Conservation (phyloP, 2,113 vertebrate genomes). For the Peromyscus leucopus region DNA sequence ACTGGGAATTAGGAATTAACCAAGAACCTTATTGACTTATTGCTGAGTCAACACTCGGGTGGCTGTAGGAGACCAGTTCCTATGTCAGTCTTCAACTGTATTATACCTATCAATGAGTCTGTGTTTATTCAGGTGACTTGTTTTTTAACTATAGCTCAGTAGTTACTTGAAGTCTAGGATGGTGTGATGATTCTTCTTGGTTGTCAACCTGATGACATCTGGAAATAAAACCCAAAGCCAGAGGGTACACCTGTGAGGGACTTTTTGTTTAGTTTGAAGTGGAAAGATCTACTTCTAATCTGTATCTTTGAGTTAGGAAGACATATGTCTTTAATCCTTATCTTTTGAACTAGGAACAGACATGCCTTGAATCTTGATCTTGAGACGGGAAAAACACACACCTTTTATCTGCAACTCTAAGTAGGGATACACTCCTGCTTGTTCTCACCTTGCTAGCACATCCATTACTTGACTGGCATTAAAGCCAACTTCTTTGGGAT, state of each 20-base stretch:
- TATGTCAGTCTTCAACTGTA: not conserved
- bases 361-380: not conserved
- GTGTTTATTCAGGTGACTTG: not conserved
- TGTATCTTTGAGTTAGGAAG: not conserved
- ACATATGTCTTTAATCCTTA: not conserved
- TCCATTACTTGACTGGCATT: not conserved
- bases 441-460: not conserved
- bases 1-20: not conserved
- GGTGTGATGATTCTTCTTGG: not conserved
- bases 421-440: not conserved
- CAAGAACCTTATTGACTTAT: not conserved
- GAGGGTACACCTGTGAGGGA: not conserved
- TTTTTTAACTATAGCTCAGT: not conserved
- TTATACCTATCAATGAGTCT: not conserved
- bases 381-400: not conserved
- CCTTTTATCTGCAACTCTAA: not conserved
- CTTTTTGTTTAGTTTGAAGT: not conserved
- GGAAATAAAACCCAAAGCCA: too few relatives aligned
- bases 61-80: not conserved
- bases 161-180: not conserved
- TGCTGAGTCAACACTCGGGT: not conserved
- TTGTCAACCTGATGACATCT: not conserved
- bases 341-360: not conserved
- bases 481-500: not conserved
- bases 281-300: not conserved